These are phyloP conservation scores for Centrocercus urophasianus DNA, from an alignment of 2,113 vertebrate species.

Conservation along the genomic window DNA sequence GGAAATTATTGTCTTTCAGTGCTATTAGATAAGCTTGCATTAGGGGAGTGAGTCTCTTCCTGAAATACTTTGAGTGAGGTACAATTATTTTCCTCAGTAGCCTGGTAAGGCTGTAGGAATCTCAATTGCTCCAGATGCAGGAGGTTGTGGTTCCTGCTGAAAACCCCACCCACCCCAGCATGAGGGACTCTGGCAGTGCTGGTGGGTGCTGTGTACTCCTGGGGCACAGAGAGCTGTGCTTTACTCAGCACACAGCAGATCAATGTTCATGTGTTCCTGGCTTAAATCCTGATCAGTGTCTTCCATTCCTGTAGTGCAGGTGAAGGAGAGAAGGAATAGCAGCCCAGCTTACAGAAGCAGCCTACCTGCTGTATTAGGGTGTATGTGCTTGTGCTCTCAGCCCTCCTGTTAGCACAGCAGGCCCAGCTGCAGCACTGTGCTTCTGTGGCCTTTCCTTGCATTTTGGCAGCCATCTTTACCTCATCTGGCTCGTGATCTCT, in stretches of 20 bases:
- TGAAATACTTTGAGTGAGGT: neutral
- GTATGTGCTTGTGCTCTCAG: neutral
- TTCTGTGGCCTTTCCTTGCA: neutral
- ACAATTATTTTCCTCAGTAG: neutral
- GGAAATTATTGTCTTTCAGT: neutral
- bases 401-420: neutral
- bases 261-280: neutral
- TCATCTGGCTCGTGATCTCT: neutral
- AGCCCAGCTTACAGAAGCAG: neutral
- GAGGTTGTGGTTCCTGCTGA: neutral
- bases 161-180: rapidly evolving
- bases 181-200: neutral
- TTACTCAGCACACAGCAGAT: neutral
- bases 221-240: neutral
- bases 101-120: neutral
- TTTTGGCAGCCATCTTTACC: neutral
- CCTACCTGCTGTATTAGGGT: neutral
- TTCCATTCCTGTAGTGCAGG: neutral
- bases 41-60: neutral
- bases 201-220: rapidly evolving
- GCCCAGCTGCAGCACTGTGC: neutral
- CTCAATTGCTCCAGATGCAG: neutral
- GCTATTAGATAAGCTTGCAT: neutral
- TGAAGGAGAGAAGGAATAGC: neutral
- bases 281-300: neutral